These are phyloP conservation scores for Oxycera nigricornis DNA, from an alignment of 2,888 invertebrate species.

Conservation along the genomic window DNA sequence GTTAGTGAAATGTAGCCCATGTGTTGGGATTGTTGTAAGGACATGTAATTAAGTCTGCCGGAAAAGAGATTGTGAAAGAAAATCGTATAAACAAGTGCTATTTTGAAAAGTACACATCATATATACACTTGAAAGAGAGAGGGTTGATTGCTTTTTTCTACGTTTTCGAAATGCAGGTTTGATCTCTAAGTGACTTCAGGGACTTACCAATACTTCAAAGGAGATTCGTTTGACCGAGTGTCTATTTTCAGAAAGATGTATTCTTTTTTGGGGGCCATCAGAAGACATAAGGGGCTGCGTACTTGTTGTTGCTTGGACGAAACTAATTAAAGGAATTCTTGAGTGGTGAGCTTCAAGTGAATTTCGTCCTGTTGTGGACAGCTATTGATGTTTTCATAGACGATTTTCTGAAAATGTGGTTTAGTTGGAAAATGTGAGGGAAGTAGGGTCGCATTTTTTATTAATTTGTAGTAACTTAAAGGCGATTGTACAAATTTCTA, in stretches of 20 bases:
- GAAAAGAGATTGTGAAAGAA: neutral
- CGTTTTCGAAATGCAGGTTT: neutral
- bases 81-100: slow-evolving; percentile 4
- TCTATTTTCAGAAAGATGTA: neutral
- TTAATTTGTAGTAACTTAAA: too few species aligned
- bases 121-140: neutral
- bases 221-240: neutral
- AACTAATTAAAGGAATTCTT: slow-evolving; percentile 24
- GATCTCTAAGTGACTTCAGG: neutral
- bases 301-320: neutral
- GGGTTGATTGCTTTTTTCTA: neutral
- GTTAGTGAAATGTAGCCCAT: neutral
- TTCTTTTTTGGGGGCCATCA: neutral
- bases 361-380: neutral
- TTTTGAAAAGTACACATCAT: neutral
- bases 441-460: too few species aligned
- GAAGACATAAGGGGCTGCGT: neutral
- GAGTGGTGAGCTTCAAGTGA: slow-evolving; percentile 18
- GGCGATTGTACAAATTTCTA: too few species aligned
- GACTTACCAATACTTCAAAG: neutral
- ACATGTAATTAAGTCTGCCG: neutral
- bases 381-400: neutral
- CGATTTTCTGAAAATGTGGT: neutral
- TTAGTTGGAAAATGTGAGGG: neutral
- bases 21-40: neutral